Evolutionary conservation across 2,113 vertebrate species (phyloP).

Genomic region (Clinocottus analis): DNA sequence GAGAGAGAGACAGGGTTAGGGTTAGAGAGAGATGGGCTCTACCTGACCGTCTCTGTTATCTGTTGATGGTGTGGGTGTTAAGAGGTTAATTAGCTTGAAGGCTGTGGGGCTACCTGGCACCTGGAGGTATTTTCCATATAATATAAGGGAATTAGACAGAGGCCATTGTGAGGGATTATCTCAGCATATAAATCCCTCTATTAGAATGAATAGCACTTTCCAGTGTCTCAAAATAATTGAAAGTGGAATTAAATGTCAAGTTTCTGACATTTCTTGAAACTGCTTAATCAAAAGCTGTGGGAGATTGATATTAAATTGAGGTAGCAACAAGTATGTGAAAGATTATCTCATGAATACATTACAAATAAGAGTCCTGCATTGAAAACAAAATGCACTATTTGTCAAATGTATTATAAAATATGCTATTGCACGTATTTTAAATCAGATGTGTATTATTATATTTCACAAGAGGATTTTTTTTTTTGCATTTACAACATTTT

Average conservation of each 20-base stretch:
- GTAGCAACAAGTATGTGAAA: background rate
- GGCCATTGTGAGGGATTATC: constrained; percentile 68
- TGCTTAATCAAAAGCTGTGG: constrained; percentile 8
- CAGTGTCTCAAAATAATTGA: constrained; percentile 15
- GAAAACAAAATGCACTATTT: background rate
- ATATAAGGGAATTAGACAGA: constrained; percentile 71
- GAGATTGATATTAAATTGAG: background rate
- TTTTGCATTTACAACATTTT: background rate
- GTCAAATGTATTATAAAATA: background rate
- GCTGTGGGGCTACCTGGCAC: constrained; percentile 75
- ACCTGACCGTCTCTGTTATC: constrained; percentile 60
- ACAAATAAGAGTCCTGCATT: background rate
- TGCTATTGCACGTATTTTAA: background rate
- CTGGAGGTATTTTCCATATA: constrained; percentile 78
- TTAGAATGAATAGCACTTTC: constrained; percentile 26
- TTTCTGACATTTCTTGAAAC: constrained; percentile 29
- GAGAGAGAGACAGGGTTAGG: background rate
- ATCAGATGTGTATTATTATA: background rate
- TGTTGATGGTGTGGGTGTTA: constrained; percentile 67
- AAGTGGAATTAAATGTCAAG: constrained; percentile 34
- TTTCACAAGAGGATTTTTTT: background rate
- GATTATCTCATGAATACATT: background rate
- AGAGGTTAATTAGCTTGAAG: constrained; percentile 77
- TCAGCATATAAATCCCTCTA: constrained; percentile 40
- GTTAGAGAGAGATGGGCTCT: too few relatives aligned